Base-by-base conservation (phyloP, 2,113 vertebrate genomes). In the Ceyx melanurus region DNA sequence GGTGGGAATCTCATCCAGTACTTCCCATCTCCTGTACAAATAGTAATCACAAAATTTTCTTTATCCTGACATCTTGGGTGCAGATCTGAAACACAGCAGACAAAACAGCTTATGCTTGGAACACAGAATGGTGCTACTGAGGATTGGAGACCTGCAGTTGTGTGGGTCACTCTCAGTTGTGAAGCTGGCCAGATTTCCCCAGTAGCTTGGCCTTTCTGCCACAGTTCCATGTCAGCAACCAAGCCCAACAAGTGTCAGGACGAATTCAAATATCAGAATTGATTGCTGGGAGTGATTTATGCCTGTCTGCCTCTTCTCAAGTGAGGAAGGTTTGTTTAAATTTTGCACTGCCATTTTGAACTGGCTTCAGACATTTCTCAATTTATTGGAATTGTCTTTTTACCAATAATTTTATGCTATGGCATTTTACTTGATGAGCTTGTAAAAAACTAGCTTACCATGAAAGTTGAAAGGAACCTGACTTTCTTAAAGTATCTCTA, bases 151-250 rank as follows among this genome's bases (percentile, higher is more conserved):
- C 45, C 82, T 85, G 85, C 11, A 6, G 70, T 84, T 1, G 51
- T 85, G 86, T 95, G 95, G 93, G 95, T 97, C 90, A 88, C 91
- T 96, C 94, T 87, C 78, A 96, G 96, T 97, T 96, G 93, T 96
- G 92, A 97, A 96, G 88, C 96, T 96, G 97, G 97, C 98, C 98
- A 98, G 80, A 98, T 98, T 98, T 98, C 98, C 98, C 98, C 4
- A 7, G 98, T 97, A 98, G 92, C 95, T 70, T 96, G 86, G 94
- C 95, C 95, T 97, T 97, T 97, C 95, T 96, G 64, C 94, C 83
- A 35, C 43, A 31, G 97, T 97, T 98, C 97, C 90, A 68, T 97
- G 95, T 98, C 97, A 97, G 82, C 26, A 64, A 93, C 96, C 89
- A 79, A 94, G 94, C 91, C 94, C 97, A 96, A 95, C 93, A 96